phyloP scores from a whole-genome alignment of 2,113 vertebrate species.

The Mirza zaza region DNA sequence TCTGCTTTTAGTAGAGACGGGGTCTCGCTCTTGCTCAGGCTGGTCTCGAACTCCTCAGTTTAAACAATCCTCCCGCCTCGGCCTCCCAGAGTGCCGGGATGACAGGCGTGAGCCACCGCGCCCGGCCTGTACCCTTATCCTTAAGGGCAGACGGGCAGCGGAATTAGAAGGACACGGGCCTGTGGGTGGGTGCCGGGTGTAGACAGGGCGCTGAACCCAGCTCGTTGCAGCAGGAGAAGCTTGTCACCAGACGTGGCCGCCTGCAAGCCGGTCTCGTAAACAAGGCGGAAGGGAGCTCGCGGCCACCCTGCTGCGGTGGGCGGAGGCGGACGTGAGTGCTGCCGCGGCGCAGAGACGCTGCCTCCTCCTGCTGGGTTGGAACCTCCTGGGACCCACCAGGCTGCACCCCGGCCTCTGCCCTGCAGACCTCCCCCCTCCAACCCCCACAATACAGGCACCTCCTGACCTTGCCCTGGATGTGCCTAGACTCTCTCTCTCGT shows the following conservation, averaged over 20 bases:
- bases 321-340: background rate
- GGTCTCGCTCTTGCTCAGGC: no score
- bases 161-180: background rate
- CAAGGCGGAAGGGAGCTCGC: background rate
- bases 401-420: background rate
- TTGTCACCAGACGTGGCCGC: background rate
- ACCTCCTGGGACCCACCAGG: fast-evolving
- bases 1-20: no score
- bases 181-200: background rate
- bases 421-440: background rate
- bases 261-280: background rate
- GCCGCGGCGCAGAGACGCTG: background rate
- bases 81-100: no score
- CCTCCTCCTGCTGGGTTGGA: background rate
- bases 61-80: no score
- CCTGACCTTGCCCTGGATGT: background rate
- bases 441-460: background rate
- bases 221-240: background rate
- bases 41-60: no score
- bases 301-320: background rate
- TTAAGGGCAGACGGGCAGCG: fast-evolving
- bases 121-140: background rate
- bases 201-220: background rate
- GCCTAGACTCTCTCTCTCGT: background rate
- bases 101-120: no score